These are phyloP conservation scores for Saguinus oedipus DNA, from an alignment of 2,797 vertebrate species.

Conservation along the genomic window DNA sequence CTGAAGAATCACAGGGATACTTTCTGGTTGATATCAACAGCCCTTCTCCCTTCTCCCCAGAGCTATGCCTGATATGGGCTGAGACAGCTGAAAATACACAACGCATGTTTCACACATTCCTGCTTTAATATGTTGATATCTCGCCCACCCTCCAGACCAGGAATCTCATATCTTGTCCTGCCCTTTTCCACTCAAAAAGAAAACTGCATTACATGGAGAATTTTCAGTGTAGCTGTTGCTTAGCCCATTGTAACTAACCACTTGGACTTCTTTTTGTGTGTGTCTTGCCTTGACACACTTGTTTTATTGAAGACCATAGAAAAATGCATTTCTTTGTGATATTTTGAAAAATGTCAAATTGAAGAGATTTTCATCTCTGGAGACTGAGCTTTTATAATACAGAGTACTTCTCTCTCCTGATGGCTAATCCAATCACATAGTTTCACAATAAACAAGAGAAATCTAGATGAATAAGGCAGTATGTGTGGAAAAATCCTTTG, in stretches of 20 bases:
- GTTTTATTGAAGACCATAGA: neutral
- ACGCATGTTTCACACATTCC: neutral
- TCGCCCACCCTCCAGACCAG: neutral
- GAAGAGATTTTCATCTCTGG: neutral
- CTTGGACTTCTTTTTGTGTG: neutral
- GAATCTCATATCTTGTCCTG: neutral
- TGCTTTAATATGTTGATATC: neutral
- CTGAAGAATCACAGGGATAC: neutral
- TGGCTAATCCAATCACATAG: neutral
- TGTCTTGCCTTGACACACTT: neutral
- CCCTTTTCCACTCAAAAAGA: neutral
- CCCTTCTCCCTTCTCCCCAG: neutral
- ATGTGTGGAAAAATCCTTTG: neutral
- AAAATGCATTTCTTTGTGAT: neutral
- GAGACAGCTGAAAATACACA: neutral
- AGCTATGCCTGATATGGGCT: neutral
- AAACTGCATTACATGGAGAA: neutral
- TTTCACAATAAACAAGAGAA: neutral
- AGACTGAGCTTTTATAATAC: neutral
- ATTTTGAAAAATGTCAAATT: slow-evolving; percentile 6
- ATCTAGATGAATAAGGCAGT: neutral
- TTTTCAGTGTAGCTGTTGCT: neutral
- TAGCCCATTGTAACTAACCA: neutral
- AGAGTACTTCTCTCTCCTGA: neutral
- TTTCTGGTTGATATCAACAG: neutral